Evolutionary conservation across 2,888 invertebrate genomes (phyloP), one percentile per base, ranked within the genome.

Genomic region (Imbricaverruca yamaguchii): DNA sequence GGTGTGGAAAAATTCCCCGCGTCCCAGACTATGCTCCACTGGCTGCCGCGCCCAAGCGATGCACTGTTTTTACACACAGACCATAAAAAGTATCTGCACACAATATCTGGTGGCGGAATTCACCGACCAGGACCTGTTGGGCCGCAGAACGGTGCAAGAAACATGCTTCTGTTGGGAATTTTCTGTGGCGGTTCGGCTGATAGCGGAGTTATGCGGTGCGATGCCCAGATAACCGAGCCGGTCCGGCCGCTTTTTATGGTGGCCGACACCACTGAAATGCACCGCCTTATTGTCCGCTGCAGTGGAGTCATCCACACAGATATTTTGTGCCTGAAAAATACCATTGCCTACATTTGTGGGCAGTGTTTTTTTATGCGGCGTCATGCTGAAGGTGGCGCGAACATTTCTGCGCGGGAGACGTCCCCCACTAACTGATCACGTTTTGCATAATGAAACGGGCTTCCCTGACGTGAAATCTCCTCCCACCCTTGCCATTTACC

Each of bases 161-260:
- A 67, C 65, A 67, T 67, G 65, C 65, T 67, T 67, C 65, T 67
- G 65, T 67, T 67, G 65, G 65, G 23, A 67, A 23, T 67, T 67
- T 67, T 67, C 65, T 67, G 23, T 67, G 23, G 23, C 23, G 23
- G 11, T 12, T 23, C 21, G 11, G 23, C 23, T 23, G 65, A 67
- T 23, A 23, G 23, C 23, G 11, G 23, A 67, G 65, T 23, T 23
- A 67, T 67, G 65, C 65, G 3, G 65, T 23, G 9, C 65, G 65
- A 67, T 67, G 23, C 2, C 11, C 23, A 23, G 65, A 67, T 67
- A 67, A 23, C 65, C 11, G 65, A 67, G 23, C 65, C 23, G 23
- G 65, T 67, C 65, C 9, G 23, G 12, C 11, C 65, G 13, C 23
- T 67, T 67, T 67, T 67, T 67, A 12, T 67, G 65, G 11, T 11